phyloP scores from a whole-genome alignment of 2,797 vertebrate species.

The Molossus molossus region DNA sequence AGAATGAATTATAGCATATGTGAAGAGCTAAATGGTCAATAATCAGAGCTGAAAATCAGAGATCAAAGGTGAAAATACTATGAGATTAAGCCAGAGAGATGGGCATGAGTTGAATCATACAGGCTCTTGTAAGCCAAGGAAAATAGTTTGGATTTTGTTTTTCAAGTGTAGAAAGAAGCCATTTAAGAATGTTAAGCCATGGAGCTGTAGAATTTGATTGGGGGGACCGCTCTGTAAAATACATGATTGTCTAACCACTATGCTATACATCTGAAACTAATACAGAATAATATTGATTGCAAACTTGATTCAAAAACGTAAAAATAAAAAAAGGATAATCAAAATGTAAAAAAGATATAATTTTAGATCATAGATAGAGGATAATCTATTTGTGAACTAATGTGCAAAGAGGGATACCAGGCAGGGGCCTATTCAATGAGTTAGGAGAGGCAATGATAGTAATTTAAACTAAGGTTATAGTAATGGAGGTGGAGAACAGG shows the following conservation, averaged over 20 bases:
- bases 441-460: constrained; percentile 4
- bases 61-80: neutral
- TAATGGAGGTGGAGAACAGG: neutral
- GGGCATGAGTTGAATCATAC: neutral
- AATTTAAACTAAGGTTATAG: neutral
- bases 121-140: neutral
- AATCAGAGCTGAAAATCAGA: neutral
- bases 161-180: neutral
- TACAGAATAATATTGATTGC: neutral
- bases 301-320: neutral
- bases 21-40: neutral
- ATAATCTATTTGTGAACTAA: constrained; percentile 46
- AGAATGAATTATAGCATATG: constrained; percentile 41
- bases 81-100: constrained; percentile 25
- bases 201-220: constrained; percentile 33
- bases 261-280: neutral
- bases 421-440: neutral
- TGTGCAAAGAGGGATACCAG: neutral
- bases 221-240: neutral
- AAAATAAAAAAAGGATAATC: neutral
- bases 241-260: neutral
- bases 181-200: constrained; percentile 18
- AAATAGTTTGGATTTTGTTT: constrained; percentile 59
- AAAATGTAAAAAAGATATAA: neutral
- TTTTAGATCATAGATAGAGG: constrained; percentile 31